Evolutionary conservation across 2,888 invertebrate species (phyloP).

Genomic region (Globia sparganii): DNA sequence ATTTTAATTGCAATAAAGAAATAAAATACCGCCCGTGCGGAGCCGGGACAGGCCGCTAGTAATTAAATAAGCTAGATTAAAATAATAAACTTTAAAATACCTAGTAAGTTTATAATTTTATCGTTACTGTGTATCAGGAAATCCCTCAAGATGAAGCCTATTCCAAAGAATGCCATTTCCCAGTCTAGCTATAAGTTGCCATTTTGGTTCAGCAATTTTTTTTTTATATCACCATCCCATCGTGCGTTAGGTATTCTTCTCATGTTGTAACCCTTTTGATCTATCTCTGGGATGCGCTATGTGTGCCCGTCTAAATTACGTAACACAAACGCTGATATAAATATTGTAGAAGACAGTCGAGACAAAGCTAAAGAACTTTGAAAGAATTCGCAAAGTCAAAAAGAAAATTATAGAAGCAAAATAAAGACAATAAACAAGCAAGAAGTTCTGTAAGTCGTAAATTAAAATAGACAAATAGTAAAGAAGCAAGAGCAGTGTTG

Average conservation of each 20-base stretch:
- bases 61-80: neutral
- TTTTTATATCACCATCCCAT: neutral
- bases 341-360: neutral
- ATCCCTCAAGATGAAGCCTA: neutral
- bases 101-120: too few relatives aligned
- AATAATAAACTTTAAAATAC: neutral
- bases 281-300: neutral
- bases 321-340: neutral
- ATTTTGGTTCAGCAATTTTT: neutral
- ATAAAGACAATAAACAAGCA: conserved; percentile 8
- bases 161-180: neutral
- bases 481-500: conserved; percentile 17
- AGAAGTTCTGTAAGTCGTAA: conserved; percentile 28
- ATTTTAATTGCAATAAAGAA: too few relatives aligned
- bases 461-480: conserved; percentile 33
- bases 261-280: neutral
- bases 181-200: neutral
- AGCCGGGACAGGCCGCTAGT: too few relatives aligned
- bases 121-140: neutral
- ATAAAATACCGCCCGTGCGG: too few relatives aligned
- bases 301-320: neutral
- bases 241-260: neutral
- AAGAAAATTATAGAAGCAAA: conserved; percentile 14
- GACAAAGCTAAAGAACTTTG: neutral
- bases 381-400: conserved; percentile 11